Percentiles rank a stretch among this genome's conserved stretches.
These are phyloP conservation scores for Eupeodes latifasciatus DNA, from an alignment of 2,888 invertebrate species.

Conservation along the genomic window DNA sequence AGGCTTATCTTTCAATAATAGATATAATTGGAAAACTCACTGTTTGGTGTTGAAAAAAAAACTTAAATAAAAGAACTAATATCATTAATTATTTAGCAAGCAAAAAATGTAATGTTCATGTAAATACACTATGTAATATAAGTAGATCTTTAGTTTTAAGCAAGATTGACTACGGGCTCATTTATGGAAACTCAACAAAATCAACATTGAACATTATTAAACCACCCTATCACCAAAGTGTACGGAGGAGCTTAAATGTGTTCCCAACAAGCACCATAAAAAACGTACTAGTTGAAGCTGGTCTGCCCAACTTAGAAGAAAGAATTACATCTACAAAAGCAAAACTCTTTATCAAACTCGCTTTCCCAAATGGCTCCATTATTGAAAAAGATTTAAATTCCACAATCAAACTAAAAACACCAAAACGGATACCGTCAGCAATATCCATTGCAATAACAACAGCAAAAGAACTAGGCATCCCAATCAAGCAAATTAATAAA, in stretches of 20 bases:
- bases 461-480: too few relatives aligned
- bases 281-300: conserved; percentile 24
- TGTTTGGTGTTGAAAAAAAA: too few relatives aligned
- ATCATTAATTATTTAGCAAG: conserved; percentile 52
- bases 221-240: too few relatives aligned
- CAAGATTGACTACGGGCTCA: conserved; percentile 25
- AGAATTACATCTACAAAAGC: conserved; percentile 1
- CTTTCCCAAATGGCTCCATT: conserved; percentile 8
- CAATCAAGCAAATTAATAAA: not conserved
- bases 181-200: conserved; percentile 1
- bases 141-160: conserved; percentile 10
- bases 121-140: too few relatives aligned
- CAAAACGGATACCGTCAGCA: too few relatives aligned
- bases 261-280: conserved; percentile 1
- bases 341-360: conserved; percentile 7
- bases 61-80: conserved; percentile 31
- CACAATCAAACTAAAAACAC: too few relatives aligned
- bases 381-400: not conserved
- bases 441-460: too few relatives aligned
- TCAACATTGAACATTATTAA: too few relatives aligned
- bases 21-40: not conserved
- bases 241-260: too few relatives aligned
- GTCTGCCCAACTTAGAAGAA: conserved; percentile 22
- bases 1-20: too few relatives aligned
- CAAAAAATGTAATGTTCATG: too few relatives aligned